Evolutionary conservation across 1,140 invertebrate species (phyloP), one percentile per base, ranked within the genome.

Genomic region (Stegodyphus dumicola): DNA sequence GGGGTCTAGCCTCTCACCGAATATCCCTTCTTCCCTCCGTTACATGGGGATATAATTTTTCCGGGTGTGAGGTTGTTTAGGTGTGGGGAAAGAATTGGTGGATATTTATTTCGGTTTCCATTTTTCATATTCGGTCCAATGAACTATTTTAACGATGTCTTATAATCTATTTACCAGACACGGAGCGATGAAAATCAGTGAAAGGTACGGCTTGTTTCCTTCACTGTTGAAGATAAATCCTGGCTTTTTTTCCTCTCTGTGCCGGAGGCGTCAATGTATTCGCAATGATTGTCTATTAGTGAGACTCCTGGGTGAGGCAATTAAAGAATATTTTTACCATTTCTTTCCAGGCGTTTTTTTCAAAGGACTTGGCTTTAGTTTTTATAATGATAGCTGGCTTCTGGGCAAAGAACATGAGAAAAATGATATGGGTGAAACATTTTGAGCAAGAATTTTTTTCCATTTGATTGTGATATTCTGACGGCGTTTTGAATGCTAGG

Each of bases 61-160:
- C 79, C 80, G 80, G 69, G 64, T 33, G 17, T 67, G 56, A 64
- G n/a, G 80, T 83, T 66, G 80, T 83, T 74, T 71, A 56, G 71
- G 71, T 60, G 48, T 53, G 71, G 51, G 51, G 69, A 83, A 75
- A 83, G 71, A 83, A 75, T 53, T 83, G 75, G 65, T 67, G 71
- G 80, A 83, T 83, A 83, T 83, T 83, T 83, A 75, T 83, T 83
- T n/a, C 56, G 70, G 18, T 65, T 83, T 52, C 48, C 79, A 83
- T 83, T 83, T 83, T 83, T 83, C 80, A 75, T 51, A 64, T 67
- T 83, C 80, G 80, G 70, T 83, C 33, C 71, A 75, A 49, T 66
- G 80, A 56, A 67, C 71, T 83, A 83, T 83, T 83, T 83, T 83
- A 83, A 83, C 80, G 80, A 83, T 83, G 80, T 64, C 77, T 80